Base-by-base conservation (phyloP, 2,888 invertebrate genomes). In the Magallana nippona region DNA sequence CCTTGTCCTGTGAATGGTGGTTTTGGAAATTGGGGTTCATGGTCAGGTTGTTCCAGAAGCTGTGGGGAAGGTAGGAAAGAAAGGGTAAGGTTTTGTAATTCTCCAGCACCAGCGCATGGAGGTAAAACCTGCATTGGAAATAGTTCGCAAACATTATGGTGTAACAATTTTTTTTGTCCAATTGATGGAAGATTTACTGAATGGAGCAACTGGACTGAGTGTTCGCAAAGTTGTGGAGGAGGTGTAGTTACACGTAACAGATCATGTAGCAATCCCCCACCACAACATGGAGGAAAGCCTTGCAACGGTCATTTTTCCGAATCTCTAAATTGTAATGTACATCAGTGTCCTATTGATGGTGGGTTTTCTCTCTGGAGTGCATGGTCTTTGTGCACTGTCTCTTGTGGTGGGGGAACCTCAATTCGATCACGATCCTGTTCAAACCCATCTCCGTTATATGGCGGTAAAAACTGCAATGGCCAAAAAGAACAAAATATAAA, bases 311-410 rank as follows among this genome's bases (percentile, higher is more conserved):
- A 58, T 32, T 44, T 58, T 27, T 44, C 19, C n/a, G 81, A 81
- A n/a, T 60, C 44, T 44, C 22, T 22, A 15, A 62, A 44, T 44
- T 81, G 81, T 55, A 81, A 81, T 32, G 32, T n/a, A 10, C 62
- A 62, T 62, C 62, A 58, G 15, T 81, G 81, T 55, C 81, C 81
- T 17, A 32, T 80, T 44, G 60, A 80, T 17, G 80, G 80, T 27
- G 60, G 80, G 27, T 80, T 58, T 27, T 44, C 58, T 27, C 11
- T 15, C 15, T 80, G 80, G 80, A 58, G 44, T 44, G 27, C 22
- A 17, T 80, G 80, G 80, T 58, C 58, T 1, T 13, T 17, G 8
- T 80, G 80, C n/a, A 55, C 58, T 58, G 80, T 32, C 3, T 55
- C 80, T 44, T 80, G 80, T 60, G 80, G 60, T 58, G 60, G 32